A percentile compares a stretch with the other conserved stretches of the same genome.
Conservation (phyloP, 1,140 invertebrate genomes). For the Caenorhabditis tropicalis region DNA sequence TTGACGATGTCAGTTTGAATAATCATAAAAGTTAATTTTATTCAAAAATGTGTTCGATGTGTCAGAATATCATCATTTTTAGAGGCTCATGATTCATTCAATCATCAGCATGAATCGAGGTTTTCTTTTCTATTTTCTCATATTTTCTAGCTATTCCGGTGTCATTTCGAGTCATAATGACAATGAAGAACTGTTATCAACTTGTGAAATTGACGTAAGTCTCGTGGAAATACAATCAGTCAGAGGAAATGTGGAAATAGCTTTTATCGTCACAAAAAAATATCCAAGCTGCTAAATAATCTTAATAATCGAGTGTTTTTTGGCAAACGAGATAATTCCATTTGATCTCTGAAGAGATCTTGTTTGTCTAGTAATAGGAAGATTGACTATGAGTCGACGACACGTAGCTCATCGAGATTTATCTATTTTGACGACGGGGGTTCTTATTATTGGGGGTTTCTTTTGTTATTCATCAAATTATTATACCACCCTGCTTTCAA, state of each 20-base stretch:
- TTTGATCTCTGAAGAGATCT: no score
- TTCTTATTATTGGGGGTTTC: no score
- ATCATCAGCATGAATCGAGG: background rate
- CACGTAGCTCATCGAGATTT: no score
- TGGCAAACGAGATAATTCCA: no score
- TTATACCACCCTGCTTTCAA: no score
- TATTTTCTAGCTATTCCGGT: background rate
- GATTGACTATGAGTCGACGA: no score
- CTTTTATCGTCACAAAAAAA: background rate
- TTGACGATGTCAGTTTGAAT: background rate
- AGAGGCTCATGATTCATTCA: background rate
- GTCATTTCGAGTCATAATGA: background rate
- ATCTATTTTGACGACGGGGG: no score
- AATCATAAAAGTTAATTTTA: slow-evolving; percentile 20
- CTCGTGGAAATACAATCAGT: background rate
- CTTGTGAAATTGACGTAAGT: slow-evolving; percentile 25
- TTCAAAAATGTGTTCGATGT: slow-evolving; percentile 28
- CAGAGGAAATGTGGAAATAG: background rate
- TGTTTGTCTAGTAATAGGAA: no score
- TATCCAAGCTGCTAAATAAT: no score
- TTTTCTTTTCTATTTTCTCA: background rate
- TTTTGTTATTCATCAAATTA: no score
- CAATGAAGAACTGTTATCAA: background rate
- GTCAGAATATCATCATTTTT: background rate
- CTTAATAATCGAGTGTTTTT: no score